phyloP scores from a whole-genome alignment of 2,113 vertebrate species.

The Seriola dumerili region DNA sequence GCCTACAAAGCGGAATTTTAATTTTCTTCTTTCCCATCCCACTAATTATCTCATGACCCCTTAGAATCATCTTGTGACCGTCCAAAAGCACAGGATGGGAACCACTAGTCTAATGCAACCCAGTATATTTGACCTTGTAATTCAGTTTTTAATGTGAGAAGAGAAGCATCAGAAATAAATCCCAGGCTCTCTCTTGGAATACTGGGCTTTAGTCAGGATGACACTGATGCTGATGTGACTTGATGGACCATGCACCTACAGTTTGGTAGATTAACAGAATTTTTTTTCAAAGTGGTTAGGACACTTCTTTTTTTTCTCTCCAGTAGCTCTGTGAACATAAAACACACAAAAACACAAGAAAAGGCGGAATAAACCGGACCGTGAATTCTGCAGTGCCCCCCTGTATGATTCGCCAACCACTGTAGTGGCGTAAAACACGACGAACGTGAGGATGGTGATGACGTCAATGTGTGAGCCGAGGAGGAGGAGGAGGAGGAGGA shows the following conservation, averaged over 20 bases:
- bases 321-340: constrained; percentile 2
- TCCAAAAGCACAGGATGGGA: background rate
- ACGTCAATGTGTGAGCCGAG: constrained; percentile 79
- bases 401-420: constrained; percentile 50
- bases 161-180: background rate
- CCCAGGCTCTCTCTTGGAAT: constrained; percentile 6
- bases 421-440: constrained; percentile 78
- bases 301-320: background rate
- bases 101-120: background rate
- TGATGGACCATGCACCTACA: background rate
- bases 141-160: background rate
- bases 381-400: constrained; percentile 75
- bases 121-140: background rate
- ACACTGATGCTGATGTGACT: constrained; percentile 1
- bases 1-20: background rate
- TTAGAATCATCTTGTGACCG: background rate
- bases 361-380: constrained; percentile 73
- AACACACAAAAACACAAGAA: background rate
- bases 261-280: background rate
- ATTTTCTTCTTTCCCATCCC: background rate
- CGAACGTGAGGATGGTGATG: constrained; percentile 73
- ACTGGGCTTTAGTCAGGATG: constrained; percentile 6
- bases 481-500: background rate
- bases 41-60: background rate
- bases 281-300: background rate